These are phyloP conservation scores for Sebastes schlegelii DNA, from an alignment of 2,113 vertebrate genomes.

Conservation along the genomic window DNA sequence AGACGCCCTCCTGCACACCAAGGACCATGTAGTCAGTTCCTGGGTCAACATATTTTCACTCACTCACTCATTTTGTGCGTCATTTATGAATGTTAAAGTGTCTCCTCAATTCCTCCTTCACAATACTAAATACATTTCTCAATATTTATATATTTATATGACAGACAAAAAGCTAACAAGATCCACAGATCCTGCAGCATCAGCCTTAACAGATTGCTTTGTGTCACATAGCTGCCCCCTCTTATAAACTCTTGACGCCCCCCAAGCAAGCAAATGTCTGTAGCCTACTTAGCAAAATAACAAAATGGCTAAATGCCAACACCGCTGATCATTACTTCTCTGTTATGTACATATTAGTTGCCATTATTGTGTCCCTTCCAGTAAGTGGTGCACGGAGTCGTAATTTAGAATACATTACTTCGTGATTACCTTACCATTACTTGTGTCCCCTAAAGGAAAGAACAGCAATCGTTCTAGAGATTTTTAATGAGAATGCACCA, in stretches of 20 bases:
- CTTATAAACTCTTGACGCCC: neutral
- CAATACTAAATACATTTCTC: neutral
- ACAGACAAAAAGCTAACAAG: neutral
- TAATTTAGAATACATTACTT: conserved; percentile 8
- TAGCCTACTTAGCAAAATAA: neutral
- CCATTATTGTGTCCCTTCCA: neutral
- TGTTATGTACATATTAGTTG: conserved; percentile 13
- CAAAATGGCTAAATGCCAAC: conserved; percentile 4
- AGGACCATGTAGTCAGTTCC: neutral
- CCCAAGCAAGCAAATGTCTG: neutral
- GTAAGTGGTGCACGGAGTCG: neutral
- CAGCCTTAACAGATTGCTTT: neutral
- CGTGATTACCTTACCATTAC: conserved; percentile 7
- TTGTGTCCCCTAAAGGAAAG: neutral
- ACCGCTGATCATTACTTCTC: conserved; percentile 2
- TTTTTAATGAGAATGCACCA: conserved; percentile 6
- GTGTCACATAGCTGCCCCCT: neutral
- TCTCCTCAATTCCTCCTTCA: neutral
- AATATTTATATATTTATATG: neutral
- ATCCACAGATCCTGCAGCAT: neutral
- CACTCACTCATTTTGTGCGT: neutral
- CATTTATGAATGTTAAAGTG: neutral
- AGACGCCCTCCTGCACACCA: neutral
- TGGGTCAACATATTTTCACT: neutral
- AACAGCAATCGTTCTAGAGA: neutral